Evolutionary conservation across 35 echinoderm and acorn worm species (phyloP), one percentile per base, ranked within the genome.

Genomic region (Eucidaris tribuloides): DNA sequence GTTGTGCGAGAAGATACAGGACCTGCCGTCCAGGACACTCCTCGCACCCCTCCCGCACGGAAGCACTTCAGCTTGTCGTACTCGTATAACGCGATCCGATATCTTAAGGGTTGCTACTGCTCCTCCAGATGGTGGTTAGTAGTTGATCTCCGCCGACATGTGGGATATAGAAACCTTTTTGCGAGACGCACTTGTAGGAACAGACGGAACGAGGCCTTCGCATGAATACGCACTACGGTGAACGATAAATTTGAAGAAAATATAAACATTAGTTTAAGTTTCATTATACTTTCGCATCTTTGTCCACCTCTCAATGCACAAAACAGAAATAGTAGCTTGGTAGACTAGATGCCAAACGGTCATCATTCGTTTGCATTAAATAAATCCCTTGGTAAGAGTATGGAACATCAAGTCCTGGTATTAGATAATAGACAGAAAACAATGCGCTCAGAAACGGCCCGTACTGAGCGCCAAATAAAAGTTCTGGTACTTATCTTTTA

Each of bases 161-260:
- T 3, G 96, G 96, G 62, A 93, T 93, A 63, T 93, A 99, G 63
- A 80, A 93, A 11, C 96, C 96, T 0, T 86, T 71, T 45, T 86
- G 81, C 41, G 90, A 99, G 32, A 87, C 83, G 55, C 96, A 99
- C 23, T 87, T 80, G 58, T 99, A 99, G 2, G 96, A 93, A 46
- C 96, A 90, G 78, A 15, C 90, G 76, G 59, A 99, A 99, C 96
- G 18, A 79, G 82, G 11, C 79, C 87, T 19, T 78, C 77, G 6
- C n/a, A 84, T 48, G 74, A 87, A 92, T 23, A 72, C 49, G 68
- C 96, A 99, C 96, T 99, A 72, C 46, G 68, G 39, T 22, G 72
- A 63, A 77, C 13, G 81, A 85, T 20, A 35, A 59, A 63, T n/a
- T 52, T 30, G 56, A 83, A 20, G 13, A 78, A 54, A 64, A 29